These are phyloP conservation scores for Scolopax rusticola DNA, from an alignment of 2,797 vertebrate genomes.

Conservation along the genomic window DNA sequence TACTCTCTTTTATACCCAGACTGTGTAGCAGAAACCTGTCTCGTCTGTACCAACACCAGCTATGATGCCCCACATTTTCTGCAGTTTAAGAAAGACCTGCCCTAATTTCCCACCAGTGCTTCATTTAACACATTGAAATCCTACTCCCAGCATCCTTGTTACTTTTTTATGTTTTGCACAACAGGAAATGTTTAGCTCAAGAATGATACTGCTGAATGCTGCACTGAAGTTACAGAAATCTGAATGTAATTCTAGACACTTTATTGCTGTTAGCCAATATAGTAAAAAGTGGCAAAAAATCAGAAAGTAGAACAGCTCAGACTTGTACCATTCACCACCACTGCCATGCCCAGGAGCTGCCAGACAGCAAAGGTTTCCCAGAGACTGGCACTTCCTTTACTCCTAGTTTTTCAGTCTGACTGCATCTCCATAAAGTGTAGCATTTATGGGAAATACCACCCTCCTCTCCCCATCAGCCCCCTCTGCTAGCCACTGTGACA, in stretches of 20 bases:
- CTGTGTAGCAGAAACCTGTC: background rate
- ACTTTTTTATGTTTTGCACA: background rate
- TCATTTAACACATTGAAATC: background rate
- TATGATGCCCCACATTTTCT: background rate
- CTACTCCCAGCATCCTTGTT: background rate
- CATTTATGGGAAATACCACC: background rate
- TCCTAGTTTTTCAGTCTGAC: background rate
- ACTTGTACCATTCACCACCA: background rate
- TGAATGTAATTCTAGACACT: background rate
- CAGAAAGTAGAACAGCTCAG: background rate
- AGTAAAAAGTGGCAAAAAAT: background rate
- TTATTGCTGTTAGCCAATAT: background rate
- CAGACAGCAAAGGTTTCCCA: background rate
- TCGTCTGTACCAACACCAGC: background rate
- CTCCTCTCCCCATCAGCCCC: background rate
- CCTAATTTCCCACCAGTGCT: background rate
- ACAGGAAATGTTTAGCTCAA: background rate
- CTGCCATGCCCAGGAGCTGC: background rate
- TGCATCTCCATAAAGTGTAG: background rate
- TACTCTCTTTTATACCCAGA: background rate
- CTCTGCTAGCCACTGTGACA: background rate
- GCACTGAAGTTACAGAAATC: background rate
- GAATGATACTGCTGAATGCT: background rate
- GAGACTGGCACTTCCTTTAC: background rate
- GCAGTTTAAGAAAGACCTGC: background rate